Evolutionary conservation across 2,113 vertebrate genomes (phyloP).

Genomic region (Pygoscelis adeliae): DNA sequence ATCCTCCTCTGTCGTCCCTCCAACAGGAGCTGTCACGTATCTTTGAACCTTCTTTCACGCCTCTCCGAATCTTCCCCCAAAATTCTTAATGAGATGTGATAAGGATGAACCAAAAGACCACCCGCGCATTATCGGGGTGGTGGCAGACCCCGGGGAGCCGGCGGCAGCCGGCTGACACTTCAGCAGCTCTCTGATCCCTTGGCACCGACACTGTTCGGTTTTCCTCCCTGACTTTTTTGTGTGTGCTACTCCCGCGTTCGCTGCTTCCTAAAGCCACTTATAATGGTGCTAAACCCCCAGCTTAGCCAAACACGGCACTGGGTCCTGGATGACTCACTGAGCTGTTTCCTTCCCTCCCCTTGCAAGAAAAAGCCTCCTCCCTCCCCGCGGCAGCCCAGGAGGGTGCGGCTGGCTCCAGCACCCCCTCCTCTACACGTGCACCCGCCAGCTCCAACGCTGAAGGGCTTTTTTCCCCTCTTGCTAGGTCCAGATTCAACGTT

Average conservation of each 20-base stretch:
- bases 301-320: neutral
- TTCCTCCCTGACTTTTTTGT: neutral
- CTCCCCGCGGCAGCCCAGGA: neutral
- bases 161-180: neutral
- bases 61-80: neutral
- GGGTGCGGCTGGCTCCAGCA: accelerated
- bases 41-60: neutral
- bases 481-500: accelerated
- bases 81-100: neutral
- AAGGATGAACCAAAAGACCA: neutral
- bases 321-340: neutral
- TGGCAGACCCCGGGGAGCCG: neutral
- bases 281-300: neutral
- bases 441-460: neutral
- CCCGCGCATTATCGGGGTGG: accelerated
- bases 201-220: neutral
- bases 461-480: neutral
- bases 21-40: accelerated
- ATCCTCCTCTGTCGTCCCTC: neutral
- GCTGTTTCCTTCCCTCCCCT: neutral
- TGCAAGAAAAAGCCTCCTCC: neutral
- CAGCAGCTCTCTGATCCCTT: neutral
- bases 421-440: neutral
- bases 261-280: constrained; percentile 16
- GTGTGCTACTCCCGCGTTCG: neutral